Evolutionary conservation across 2,113 vertebrate species (phyloP), one percentile per base, ranked within the genome.

Genomic region (Urocitellus parryii): DNA sequence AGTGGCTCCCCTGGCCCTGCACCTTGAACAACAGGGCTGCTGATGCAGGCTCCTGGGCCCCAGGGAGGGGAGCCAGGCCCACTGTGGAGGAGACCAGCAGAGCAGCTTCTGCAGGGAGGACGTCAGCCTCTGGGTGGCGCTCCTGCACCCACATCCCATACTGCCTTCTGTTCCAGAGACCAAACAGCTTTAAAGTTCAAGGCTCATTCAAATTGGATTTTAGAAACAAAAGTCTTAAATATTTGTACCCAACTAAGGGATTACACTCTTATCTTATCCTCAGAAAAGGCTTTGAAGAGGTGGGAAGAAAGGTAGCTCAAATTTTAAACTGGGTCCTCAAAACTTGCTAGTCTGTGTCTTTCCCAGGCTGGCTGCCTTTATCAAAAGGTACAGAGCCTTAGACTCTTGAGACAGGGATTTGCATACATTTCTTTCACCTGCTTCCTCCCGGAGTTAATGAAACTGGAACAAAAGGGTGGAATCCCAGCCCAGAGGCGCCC

Each of bases 361-460:
- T 97, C 94, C 96, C 73, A 81, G 97, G 95, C 97, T 53, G 96
- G 96, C 87, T 97, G 98, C 94, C 97, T 98, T 98, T 98, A 98
- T 98, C 92, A 92, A 96, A 98, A 98, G 97, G 98, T 95, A 98
- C 97, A 98, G 97, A 86, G 97, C 94, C 96, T 89, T 73, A 91
- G 39, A 95, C 95, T 80, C 74, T 94, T 97, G 98, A 97, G 96
- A 97, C 96, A 95, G 97, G 98, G 98, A 98, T 98, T 98, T 98
- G 97, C 98, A 98, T 98, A 98, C 98, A 98, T 98, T 98, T 96
- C 94, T 97, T 98, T 98, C 98, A 98, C 98, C 97, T 98, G 98
- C 98, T 96, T 97, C 96, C 96, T 94, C 95, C 29, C 76, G 5
- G 97, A 95, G 98, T 98, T 98, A 98, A 98, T 97, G 98, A 97